phyloP scores from a whole-genome alignment of 2,797 vertebrate genomes.

The Anabas testudineus region DNA sequence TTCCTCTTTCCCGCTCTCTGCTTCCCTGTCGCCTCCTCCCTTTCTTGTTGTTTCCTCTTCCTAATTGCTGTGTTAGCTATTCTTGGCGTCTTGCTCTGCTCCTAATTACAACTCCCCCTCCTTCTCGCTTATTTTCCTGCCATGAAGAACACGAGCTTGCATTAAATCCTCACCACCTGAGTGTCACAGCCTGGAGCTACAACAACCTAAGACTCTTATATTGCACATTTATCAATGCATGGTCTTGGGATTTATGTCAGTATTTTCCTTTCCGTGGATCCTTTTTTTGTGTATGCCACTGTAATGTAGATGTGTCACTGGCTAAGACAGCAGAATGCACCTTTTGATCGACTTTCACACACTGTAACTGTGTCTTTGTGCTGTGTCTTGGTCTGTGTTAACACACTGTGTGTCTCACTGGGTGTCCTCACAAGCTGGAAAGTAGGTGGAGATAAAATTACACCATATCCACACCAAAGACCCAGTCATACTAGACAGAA shows the following conservation, averaged over 20 bases:
- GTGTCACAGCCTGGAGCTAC: conserved; percentile 16
- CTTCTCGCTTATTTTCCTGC: neutral
- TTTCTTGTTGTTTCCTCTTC: conserved; percentile 22
- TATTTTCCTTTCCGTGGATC: neutral
- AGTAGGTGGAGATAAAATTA: neutral
- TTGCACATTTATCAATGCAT: neutral
- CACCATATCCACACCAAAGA: neutral
- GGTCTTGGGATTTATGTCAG: neutral
- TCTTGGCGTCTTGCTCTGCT: conserved; percentile 18
- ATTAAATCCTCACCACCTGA: conserved; percentile 17
- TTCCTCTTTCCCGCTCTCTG: neutral
- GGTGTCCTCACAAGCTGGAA: no score
- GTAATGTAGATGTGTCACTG: no score
- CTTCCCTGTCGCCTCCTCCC: conserved; percentile 10
- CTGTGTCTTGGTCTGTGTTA: neutral
- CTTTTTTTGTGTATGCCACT: no score
- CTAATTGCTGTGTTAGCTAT: conserved; percentile 43
- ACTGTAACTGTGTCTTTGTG: no score
- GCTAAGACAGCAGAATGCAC: no score
- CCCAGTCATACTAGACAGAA: neutral
- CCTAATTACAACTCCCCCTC: conserved; percentile 22
- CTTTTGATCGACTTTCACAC: no score
- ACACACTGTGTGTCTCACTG: neutral
- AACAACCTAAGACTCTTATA: neutral
- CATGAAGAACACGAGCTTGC: neutral